Percentiles rank a stretch among this genome's conserved stretches.
These are phyloP conservation scores for Hoplodrina blanda DNA, from an alignment of 2,888 invertebrate genomes.

Conservation along the genomic window DNA sequence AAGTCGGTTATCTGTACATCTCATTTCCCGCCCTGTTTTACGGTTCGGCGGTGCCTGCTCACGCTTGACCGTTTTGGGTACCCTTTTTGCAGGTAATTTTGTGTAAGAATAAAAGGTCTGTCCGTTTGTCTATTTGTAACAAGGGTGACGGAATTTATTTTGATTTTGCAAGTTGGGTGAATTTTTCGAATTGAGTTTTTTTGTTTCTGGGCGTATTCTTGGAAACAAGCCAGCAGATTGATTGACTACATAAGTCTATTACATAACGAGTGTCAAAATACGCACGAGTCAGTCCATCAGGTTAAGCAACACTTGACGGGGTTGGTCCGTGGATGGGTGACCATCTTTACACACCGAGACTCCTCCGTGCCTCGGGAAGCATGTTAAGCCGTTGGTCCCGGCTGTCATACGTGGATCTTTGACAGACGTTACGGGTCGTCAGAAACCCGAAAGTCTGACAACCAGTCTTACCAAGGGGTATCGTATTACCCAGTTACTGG, in stretches of 20 bases:
- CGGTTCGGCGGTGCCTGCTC: slow-evolving; percentile 56
- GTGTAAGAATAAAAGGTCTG: slow-evolving; percentile 19
- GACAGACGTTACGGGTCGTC: no score
- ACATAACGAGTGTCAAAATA: no score
- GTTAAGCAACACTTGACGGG: no score
- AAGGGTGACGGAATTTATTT: slow-evolving; percentile 27
- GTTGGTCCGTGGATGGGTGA: no score
- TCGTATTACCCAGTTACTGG: no score
- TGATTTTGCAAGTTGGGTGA: slow-evolving; percentile 12
- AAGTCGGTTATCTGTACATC: slow-evolving; percentile 59
- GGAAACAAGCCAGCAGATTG: not conserved
- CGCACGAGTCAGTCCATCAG: no score
- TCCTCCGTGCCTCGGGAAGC: no score
- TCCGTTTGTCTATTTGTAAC: slow-evolving; percentile 37
- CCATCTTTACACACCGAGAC: no score
- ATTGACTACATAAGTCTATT: not conserved
- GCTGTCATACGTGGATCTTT: no score
- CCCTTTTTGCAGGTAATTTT: slow-evolving; percentile 55
- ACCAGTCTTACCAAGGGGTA: no score
- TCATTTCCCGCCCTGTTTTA: slow-evolving; percentile 61
- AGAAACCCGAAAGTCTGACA: no score
- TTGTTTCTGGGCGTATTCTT: not conserved
- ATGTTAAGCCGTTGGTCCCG: no score
- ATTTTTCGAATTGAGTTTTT: not conserved
- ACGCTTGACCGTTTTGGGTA: slow-evolving; percentile 59